A percentile compares a stretch with the other conserved stretches of the same genome.
phyloP scores from a whole-genome alignment of 1,140 invertebrate genomes.

The Phortica variegata region DNA sequence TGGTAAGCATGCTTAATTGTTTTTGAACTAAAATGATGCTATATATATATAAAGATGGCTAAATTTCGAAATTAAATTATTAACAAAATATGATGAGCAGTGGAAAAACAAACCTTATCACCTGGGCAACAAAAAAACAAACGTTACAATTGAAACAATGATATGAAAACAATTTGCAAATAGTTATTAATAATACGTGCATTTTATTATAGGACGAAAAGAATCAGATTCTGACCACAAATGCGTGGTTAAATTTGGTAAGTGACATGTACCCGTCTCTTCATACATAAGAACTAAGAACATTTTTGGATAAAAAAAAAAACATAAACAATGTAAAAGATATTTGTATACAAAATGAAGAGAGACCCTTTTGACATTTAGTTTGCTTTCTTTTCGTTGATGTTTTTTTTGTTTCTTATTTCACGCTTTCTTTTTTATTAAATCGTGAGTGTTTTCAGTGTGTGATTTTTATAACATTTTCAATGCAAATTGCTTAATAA shows the following conservation, averaged over 20 bases:
- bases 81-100: too few species aligned
- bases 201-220: constrained; percentile 70
- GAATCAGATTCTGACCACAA: constrained; percentile 93
- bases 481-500: too few species aligned
- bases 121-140: constrained; percentile 7
- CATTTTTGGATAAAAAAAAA: too few species aligned
- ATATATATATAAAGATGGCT: not conserved
- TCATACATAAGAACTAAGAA: too few species aligned
- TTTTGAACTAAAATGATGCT: not conserved
- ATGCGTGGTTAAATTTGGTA: constrained; percentile 96
- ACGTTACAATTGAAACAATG: constrained; percentile 9
- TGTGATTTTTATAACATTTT: too few species aligned
- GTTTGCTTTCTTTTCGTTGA: not conserved
- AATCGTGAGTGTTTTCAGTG: too few species aligned
- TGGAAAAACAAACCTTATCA: constrained; percentile 7
- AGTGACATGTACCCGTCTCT: constrained; percentile 71
- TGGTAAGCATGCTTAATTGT: constrained; percentile 71
- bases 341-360: constrained; percentile 22
- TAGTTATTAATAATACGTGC: constrained; percentile 35
- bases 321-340: too few species aligned
- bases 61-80: not conserved
- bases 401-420: constrained; percentile 15
- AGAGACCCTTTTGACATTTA: constrained; percentile 28
- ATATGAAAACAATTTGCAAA: constrained; percentile 2
- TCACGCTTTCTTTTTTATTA: constrained; percentile 17